Base-by-base conservation (phyloP, 2,797 vertebrate species). In the Channallabes apus region DNA sequence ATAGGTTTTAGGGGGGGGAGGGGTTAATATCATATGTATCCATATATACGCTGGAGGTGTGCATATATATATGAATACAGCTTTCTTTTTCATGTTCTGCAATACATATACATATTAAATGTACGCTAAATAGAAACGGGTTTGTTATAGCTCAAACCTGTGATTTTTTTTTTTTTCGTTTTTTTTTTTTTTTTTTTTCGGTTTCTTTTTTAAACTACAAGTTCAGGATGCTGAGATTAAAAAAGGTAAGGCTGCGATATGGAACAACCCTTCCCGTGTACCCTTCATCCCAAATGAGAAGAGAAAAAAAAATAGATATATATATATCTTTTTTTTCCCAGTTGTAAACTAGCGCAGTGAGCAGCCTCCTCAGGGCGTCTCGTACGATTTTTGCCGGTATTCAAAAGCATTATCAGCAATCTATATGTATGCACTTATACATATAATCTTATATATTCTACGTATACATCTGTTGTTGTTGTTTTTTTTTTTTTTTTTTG, bases 91-190 rank as follows among this genome's bases (percentile, higher is more conserved):
- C 93, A 92, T 92, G 92, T 93, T 85, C 92, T 91, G 92, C 93
- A 98, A 98, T 98, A 97, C 95, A 96, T 97, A 97, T 96, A 96
- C 95, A 94, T 94, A 89, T 90, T 64, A 93, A 95, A 95, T 96
- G 96, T 98, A 99, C 96, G 95, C 96, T 97, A 98, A 97, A 99
- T 98, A 97, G 96, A 94, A 94, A 96, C 94, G 94, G 95, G 96
- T 97, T 96, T 94, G 96, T 96, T 81, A 96, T 97, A 97, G 96
- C 96, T 98, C 97, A 96, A 97, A 97, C 93, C 95, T 96, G 61
- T 6, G 11, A 51, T 62, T 32, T 1, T 8, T 59, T 97, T 95
- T 62, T 11, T 51, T 94, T 94, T 94, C 94, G 96, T 97, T 95
- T 62, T 11, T 96, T 97, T 95, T 62, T 11, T 51, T 94, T 96